Evolutionary conservation across 1,140 invertebrate species (phyloP).

Genomic region (Drosophila oshimai): DNA sequence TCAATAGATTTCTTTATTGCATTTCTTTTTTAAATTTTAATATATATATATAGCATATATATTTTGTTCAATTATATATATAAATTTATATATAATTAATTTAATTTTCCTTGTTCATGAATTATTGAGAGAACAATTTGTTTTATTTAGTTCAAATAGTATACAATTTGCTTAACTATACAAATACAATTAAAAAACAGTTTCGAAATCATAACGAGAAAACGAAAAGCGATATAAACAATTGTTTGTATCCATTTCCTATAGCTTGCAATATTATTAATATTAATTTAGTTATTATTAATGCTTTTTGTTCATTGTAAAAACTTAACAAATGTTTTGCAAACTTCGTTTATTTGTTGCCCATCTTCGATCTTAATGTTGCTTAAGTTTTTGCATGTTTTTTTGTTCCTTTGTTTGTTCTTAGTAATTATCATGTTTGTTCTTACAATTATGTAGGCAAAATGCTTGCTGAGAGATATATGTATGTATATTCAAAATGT

Average conservation of each 20-base stretch:
- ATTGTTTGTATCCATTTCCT: conserved; percentile 35
- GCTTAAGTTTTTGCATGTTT: conserved; percentile 24
- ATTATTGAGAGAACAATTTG: conserved; percentile 75
- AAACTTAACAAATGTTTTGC: conserved; percentile 78
- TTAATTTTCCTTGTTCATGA: conserved; percentile 69
- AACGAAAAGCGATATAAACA: conserved; percentile 55
- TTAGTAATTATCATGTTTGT: conserved; percentile 23
- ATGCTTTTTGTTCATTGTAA: conserved; percentile 70
- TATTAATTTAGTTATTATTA: conserved; percentile 65
- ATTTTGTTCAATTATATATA: conserved; percentile 59
- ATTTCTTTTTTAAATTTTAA: conserved; percentile 51
- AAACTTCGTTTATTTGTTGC: conserved; percentile 63
- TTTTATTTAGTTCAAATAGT: conserved; percentile 69
- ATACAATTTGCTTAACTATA: conserved; percentile 79
- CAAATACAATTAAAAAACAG: conserved; percentile 78
- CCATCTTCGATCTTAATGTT: conserved; percentile 38
- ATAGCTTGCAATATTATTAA: conserved; percentile 54
- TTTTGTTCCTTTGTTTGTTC: conserved; percentile 36
- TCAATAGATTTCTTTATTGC: conserved; percentile 77
- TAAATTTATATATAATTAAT: conserved; percentile 59
- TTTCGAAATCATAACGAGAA: conserved; percentile 48
- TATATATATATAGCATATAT: conserved; percentile 50
- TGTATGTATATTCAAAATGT: conserved; percentile 37
- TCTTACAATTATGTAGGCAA: conserved; percentile 28
- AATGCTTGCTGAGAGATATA: conserved; percentile 29